Conservation (phyloP, 2,797 vertebrate genomes). For the Eupleurogrammus muticus region DNA sequence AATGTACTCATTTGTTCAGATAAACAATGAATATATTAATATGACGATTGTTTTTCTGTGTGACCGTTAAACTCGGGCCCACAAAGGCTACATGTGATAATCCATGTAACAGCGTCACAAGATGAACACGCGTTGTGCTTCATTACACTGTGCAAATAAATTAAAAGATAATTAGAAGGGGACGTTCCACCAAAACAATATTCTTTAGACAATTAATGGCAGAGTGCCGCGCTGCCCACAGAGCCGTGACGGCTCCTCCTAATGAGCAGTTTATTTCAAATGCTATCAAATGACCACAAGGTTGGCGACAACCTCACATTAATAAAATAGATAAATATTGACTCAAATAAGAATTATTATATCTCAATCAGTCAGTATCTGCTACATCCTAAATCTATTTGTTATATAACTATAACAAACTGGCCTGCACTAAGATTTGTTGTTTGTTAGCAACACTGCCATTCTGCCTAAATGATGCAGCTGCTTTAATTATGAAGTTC, state of each 20-base stretch:
- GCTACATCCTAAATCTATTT: no score
- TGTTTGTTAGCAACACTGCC: no score
- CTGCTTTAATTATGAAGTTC: no score
- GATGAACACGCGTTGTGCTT: constrained; percentile 29
- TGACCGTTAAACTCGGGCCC: neutral
- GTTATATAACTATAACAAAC: no score
- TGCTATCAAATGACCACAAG: constrained; percentile 55
- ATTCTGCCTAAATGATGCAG: no score
- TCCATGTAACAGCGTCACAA: constrained; percentile 2
- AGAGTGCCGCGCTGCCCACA: constrained; percentile 45
- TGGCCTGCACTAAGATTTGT: constrained; percentile 10
- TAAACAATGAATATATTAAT: constrained; percentile 45
- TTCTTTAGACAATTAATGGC: constrained; percentile 62
- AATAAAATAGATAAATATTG: constrained; percentile 46
- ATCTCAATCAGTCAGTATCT: constrained; percentile 19
- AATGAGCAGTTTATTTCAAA: constrained; percentile 61
- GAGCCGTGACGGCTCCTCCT: constrained; percentile 49
- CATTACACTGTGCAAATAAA: constrained; percentile 33
- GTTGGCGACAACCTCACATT: constrained; percentile 37
- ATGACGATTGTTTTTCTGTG: neutral
- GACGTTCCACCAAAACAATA: constrained; percentile 47
- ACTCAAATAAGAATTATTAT: constrained; percentile 34
- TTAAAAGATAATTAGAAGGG: constrained; percentile 45
- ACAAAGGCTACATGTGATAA: constrained; percentile 7
- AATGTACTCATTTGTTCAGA: constrained; percentile 29